Evolutionary conservation across 2,888 invertebrate genomes (phyloP), one percentile per base, ranked within the genome.

Genomic region (Trachelus tabidus): DNA sequence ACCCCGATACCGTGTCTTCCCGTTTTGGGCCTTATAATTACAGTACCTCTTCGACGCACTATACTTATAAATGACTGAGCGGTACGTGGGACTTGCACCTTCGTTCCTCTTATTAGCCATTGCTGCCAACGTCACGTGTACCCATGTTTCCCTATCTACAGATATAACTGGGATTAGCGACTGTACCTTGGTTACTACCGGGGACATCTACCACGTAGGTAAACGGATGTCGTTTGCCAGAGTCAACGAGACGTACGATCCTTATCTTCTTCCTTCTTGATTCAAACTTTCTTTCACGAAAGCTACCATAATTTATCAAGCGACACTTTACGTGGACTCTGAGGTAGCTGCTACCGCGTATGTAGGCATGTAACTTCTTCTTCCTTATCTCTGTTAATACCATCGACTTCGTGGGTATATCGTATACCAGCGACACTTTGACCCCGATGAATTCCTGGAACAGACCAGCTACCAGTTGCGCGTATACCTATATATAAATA

Each of bases 11-110:
- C 31, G 31, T 56, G 12, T 23, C 56, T 80, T 82, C 82, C 81
- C 80, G n/a, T 83, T 83, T 91, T 91, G 91, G 92, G 90, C 92
- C 92, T 92, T 92, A 92, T 92, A 92, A 92, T 92, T 92, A 92
- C 92, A 90, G 91, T 56, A 56, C 56, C 92, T 92, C 92, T 89
- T 92, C 92, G 91, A 92, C 56, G 23, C 23, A 56, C 56, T 56
- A 23, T 23, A 35, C 35, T 12, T 35, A 92, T 91, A 92, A 92
- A 92, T 91, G 92, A 91, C 90, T 89, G 90, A 85, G 91, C 92
- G 92, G 91, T 56, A 56, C 56, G 91, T 92, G 92, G 91, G 23
- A 6, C 90, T 92, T 89, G 91, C 92, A 92, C 92, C 92, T 91
- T 90, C 92, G 92, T 92, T 92, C 92, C 92, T 92, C 92, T 92